phyloP scores from a whole-genome alignment of 2,113 vertebrate species.

The Podarcis muralis region DNA sequence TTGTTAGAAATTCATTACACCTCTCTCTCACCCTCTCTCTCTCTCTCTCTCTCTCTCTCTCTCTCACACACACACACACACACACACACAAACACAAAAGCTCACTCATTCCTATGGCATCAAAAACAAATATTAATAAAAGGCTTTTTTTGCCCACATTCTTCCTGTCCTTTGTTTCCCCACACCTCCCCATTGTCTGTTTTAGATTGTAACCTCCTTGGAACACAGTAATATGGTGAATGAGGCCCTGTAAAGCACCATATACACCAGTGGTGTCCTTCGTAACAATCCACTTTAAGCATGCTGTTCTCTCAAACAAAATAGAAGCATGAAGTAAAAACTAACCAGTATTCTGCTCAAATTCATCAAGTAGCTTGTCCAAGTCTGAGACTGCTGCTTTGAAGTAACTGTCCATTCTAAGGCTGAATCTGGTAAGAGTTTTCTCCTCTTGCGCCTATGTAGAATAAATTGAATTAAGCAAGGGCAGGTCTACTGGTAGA shows the following conservation, averaged over 20 bases:
- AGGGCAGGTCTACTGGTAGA: not conserved
- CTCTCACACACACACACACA: no score
- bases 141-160: not conserved
- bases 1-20: not conserved
- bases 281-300: not conserved
- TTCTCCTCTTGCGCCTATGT: conserved; percentile 63
- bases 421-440: conserved; percentile 42
- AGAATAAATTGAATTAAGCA: conserved; percentile 1
- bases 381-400: conserved; percentile 94
- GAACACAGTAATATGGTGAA: not conserved
- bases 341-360: conserved; percentile 93
- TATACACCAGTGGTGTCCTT: not conserved
- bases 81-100: not conserved
- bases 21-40: no score
- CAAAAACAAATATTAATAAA: not conserved
- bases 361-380: conserved; percentile 97
- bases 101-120: not conserved
- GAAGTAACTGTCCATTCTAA: conserved; percentile 96
- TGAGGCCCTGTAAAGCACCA: not conserved
- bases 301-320: not conserved
- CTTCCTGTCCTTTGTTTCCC: not conserved
- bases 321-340: conserved; percentile 41
- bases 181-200: not conserved
- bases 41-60: no score
- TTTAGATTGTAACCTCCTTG: not conserved